Evolutionary conservation across 2,888 invertebrate species (phyloP).

Genomic region (Yponomeuta evonymella): DNA sequence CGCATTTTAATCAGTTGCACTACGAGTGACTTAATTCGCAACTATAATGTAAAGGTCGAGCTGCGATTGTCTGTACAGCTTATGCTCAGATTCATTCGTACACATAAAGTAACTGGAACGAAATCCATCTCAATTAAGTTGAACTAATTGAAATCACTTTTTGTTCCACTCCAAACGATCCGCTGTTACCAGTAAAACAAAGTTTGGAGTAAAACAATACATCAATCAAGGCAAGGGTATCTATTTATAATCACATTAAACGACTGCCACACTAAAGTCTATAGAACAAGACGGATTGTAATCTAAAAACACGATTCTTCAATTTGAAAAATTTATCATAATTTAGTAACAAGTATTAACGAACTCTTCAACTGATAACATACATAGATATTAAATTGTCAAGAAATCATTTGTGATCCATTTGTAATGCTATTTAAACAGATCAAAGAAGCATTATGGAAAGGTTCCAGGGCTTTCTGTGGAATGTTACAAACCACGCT

Average conservation of each 20-base stretch:
- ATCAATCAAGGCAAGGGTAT: slow-evolving; percentile 69
- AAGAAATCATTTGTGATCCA: slow-evolving; percentile 58
- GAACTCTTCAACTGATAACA: slow-evolving; percentile 41
- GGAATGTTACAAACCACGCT: slow-evolving; percentile 15
- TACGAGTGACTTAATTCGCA: no score
- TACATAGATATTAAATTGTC: slow-evolving; percentile 65
- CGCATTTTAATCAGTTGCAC: no score
- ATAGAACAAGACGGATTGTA: background rate
- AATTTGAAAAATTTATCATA: slow-evolving; percentile 24
- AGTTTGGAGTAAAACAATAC: slow-evolving; percentile 47
- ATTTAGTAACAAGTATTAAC: slow-evolving; percentile 58
- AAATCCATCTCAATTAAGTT: slow-evolving; percentile 63
- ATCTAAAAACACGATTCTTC: slow-evolving; percentile 2
- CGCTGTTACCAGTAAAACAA: slow-evolving; percentile 45
- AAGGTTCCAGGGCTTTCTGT: slow-evolving; percentile 31
- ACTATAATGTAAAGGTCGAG: no score
- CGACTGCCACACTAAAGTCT: slow-evolving; percentile 24
- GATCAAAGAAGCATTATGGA: slow-evolving; percentile 27
- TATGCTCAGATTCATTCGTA: no score
- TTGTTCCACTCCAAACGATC: slow-evolving; percentile 37
- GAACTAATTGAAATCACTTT: slow-evolving; percentile 59
- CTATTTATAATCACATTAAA: slow-evolving; percentile 69
- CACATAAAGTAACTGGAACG: background rate
- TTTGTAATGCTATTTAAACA: slow-evolving; percentile 52
- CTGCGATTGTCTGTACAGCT: no score